These are phyloP conservation scores for Sprattus sprattus DNA, from an alignment of 2,113 vertebrate genomes.

Conservation along the genomic window DNA sequence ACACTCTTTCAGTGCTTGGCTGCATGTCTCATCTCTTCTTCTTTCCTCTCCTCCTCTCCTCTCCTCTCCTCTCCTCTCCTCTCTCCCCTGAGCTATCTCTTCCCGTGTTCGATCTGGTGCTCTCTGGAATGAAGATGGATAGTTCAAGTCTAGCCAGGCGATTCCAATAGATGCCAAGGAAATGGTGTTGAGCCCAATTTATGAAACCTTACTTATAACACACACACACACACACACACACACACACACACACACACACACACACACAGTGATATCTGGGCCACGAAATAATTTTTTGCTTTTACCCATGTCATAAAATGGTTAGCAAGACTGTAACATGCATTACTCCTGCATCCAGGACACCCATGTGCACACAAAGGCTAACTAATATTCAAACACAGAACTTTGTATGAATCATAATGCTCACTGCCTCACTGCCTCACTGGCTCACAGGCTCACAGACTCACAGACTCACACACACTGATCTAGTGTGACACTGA, in stretches of 20 bases:
- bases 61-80: background rate
- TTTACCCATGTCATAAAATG: too few species aligned
- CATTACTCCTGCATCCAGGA: background rate
- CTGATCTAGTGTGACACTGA: conserved; percentile 8
- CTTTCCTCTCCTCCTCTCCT: background rate
- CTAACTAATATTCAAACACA: too few species aligned
- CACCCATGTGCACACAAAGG: background rate
- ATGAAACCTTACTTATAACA: conserved; percentile 24
- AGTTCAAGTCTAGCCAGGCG: conserved; percentile 51
- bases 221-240: background rate
- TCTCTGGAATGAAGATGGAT: conserved; percentile 67
- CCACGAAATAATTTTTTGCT: conserved; percentile 2
- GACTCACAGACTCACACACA: too few species aligned
- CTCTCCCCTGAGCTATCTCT: conserved; percentile 22
- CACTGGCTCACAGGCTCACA: background rate
- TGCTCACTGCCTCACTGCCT: too few species aligned
- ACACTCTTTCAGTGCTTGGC: background rate
- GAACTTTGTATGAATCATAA: too few species aligned
- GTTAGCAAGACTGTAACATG: too few species aligned
- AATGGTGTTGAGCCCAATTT: conserved; percentile 45
- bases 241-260: background rate
- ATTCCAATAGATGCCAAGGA: conserved; percentile 45
- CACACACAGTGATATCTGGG: too few species aligned
- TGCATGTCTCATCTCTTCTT: background rate
- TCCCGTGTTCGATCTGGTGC: background rate